These are phyloP conservation scores for Pseudonaja textilis DNA, from an alignment of 2,113 vertebrate species.

Conservation along the genomic window DNA sequence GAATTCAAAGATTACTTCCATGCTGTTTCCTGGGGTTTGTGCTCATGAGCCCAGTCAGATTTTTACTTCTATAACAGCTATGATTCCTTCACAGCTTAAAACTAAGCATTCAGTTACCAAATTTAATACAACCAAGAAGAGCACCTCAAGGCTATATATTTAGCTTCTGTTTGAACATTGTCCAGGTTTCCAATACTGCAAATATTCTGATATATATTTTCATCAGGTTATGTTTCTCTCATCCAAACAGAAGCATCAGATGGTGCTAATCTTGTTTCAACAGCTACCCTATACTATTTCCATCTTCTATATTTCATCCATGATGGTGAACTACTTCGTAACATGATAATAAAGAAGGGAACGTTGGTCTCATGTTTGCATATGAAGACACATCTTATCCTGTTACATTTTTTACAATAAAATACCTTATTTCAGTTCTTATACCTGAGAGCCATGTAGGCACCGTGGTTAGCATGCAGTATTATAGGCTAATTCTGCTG, in stretches of 20 bases:
- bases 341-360: background rate
- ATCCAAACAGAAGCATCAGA: background rate
- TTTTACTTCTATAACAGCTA: background rate
- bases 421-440: background rate
- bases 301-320: background rate
- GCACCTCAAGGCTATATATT: background rate
- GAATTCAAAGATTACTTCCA: background rate
- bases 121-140: background rate
- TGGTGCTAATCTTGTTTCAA: background rate
- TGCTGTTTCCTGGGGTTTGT: background rate
- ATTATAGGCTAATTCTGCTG: background rate
- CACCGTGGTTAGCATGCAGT: background rate
- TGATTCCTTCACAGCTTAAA: background rate
- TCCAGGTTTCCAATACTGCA: background rate
- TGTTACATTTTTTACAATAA: background rate
- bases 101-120: background rate
- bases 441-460: background rate
- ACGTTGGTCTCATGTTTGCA: background rate
- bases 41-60: background rate
- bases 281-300: background rate
- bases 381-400: background rate
- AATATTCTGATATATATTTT: background rate
- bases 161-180: background rate
- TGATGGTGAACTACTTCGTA: background rate
- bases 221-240: background rate